Evolutionary conservation across 1,140 invertebrate genomes (phyloP).

Genomic region (Orchestia grillus): DNA sequence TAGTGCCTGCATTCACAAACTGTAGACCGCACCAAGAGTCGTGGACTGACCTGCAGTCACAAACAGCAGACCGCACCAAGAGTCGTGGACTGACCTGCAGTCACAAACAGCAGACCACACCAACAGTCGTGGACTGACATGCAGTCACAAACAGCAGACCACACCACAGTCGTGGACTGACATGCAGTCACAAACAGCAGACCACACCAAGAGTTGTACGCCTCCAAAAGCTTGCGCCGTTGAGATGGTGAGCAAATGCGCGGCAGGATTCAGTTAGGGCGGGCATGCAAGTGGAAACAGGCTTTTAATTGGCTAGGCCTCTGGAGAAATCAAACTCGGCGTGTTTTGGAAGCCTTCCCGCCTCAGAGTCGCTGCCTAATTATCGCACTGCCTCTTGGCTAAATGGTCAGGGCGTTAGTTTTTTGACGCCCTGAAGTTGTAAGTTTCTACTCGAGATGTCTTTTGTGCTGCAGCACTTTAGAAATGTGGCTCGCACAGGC

Average conservation of each 20-base stretch:
- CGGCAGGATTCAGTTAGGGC: conserved; percentile 27
- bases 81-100: too few species aligned
- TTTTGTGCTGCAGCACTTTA: background rate
- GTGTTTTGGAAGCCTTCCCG: conserved; percentile 27
- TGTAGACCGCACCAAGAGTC: too few species aligned
- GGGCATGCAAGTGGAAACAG: conserved; percentile 43
- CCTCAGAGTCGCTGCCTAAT: conserved; percentile 31
- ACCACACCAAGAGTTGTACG: background rate
- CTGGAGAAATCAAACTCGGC: conserved; percentile 46
- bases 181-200: background rate
- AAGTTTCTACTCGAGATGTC: background rate
- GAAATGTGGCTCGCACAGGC: background rate
- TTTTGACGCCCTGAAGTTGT: background rate
- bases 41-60: too few species aligned
- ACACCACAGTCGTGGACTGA: background rate
- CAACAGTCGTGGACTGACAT: too few species aligned
- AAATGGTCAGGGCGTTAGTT: conserved; percentile 14
- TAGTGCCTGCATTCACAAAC: too few species aligned
- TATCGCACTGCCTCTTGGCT: background rate
- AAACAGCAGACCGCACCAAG: too few species aligned
- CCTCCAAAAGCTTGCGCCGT: background rate
- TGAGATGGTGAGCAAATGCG: background rate
- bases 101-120: too few species aligned
- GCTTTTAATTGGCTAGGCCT: conserved; percentile 48
- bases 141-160: too few species aligned